Evolutionary conservation across 2,797 vertebrate genomes (phyloP).

Genomic region (Platalea minor): DNA sequence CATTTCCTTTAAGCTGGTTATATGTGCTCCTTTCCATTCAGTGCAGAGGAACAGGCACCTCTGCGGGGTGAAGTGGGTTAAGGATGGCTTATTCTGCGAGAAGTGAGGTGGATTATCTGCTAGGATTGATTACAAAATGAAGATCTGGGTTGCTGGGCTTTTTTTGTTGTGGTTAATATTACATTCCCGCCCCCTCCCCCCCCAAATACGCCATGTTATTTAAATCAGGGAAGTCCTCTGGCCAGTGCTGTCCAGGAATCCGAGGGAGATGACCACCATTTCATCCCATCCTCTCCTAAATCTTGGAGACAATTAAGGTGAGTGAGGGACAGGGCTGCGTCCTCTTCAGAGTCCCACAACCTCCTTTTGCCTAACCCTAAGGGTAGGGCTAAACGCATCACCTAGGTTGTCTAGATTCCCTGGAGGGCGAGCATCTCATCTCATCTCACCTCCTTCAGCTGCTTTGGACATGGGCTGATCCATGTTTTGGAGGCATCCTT

Average conservation of each 20-base stretch:
- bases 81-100: neutral
- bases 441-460: neutral
- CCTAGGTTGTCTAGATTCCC: neutral
- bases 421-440: neutral
- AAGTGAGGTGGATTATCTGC: neutral
- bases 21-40: neutral
- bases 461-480: neutral
- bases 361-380: neutral
- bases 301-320: neutral
- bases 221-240: neutral
- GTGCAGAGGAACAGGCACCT: fast-evolving
- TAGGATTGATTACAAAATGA: neutral
- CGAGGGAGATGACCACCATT: neutral
- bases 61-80: neutral
- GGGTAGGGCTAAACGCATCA: neutral
- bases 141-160: neutral
- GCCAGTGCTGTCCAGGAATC: neutral
- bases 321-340: neutral
- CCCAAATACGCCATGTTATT: neutral
- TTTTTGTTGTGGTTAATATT: neutral
- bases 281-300: neutral
- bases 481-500: neutral
- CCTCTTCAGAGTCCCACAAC: neutral
- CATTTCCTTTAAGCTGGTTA: neutral
- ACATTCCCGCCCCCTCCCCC: fast-evolving